phyloP scores from a whole-genome alignment of 1,140 invertebrate species.

The Neodiprion pinetum region DNA sequence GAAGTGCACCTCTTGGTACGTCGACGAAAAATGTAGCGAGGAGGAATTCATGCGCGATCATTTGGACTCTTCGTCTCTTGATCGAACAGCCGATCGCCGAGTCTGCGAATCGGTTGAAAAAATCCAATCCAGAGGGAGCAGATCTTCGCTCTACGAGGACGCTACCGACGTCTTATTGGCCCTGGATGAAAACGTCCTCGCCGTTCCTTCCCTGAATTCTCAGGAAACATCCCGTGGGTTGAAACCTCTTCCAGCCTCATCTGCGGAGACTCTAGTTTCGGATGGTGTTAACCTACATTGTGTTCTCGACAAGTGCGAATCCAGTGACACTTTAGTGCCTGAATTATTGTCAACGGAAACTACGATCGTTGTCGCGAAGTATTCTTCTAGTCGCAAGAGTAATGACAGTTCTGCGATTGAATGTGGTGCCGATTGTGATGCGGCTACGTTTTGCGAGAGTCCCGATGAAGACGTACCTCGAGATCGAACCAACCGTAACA shows the following conservation, averaged over 20 bases:
- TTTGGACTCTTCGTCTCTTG: background rate
- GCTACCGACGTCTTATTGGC: conserved; percentile 36
- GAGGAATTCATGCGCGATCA: conserved; percentile 22
- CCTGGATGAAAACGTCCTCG: conserved; percentile 7
- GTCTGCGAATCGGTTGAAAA: background rate
- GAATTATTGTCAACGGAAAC: conserved; percentile 29
- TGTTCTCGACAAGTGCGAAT: conserved; percentile 52
- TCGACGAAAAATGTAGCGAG: conserved; percentile 39
- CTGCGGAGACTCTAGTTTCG: background rate
- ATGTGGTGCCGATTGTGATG: too few relatives aligned
- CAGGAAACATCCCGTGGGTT: too few relatives aligned
- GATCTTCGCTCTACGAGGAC: conserved; percentile 45
- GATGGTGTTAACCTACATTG: conserved; percentile 22
- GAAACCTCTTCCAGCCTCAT: background rate
- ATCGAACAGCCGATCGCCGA: too few relatives aligned
- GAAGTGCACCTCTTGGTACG: conserved; percentile 52
- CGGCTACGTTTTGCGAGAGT: too few relatives aligned
- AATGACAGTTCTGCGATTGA: too few relatives aligned
- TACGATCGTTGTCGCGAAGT: background rate
- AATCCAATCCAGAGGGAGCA: conserved; percentile 29
- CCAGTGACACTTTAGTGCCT: conserved; percentile 52
- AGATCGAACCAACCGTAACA: too few relatives aligned
- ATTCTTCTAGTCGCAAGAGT: too few relatives aligned
- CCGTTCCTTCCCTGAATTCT: background rate
- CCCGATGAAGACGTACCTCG: too few relatives aligned